These are phyloP conservation scores for Thamnaconus septentrionalis DNA, from an alignment of 2,113 vertebrate species.

Conservation along the genomic window DNA sequence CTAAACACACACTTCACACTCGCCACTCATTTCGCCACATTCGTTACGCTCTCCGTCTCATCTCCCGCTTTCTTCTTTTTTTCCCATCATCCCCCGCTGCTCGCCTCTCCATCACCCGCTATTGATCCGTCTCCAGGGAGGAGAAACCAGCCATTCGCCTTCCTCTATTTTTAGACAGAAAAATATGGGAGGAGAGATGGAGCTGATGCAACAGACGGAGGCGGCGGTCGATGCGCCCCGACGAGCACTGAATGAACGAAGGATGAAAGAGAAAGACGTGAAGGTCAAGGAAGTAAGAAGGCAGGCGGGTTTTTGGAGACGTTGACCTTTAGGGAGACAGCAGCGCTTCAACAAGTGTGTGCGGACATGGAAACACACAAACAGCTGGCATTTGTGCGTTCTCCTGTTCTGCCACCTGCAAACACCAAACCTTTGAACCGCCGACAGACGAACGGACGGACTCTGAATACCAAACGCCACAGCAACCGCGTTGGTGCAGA, in stretches of 20 bases:
- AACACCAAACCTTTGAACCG: no score
- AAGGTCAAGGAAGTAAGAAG: conserved; percentile 36
- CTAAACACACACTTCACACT: conserved; percentile 5
- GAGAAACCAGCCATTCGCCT: conserved; percentile 21
- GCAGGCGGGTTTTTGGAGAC: conserved; percentile 15
- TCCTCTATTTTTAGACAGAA: conserved; percentile 51
- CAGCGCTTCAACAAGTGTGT: background rate
- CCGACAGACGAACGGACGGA: conserved; percentile 10
- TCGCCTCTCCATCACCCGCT: conserved; percentile 38
- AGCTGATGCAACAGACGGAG: conserved; percentile 14
- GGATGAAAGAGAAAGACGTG: conserved; percentile 17
- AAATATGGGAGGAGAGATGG: conserved; percentile 1
- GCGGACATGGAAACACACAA: conserved; percentile 13
- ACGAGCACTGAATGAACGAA: background rate
- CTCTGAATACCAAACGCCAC: conserved; percentile 25
- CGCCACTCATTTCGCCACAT: conserved; percentile 19
- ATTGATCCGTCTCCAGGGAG: conserved; percentile 60
- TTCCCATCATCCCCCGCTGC: conserved; percentile 3
- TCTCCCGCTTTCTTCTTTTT: conserved; percentile 5
- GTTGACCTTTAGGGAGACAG: conserved; percentile 40
- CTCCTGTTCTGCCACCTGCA: background rate
- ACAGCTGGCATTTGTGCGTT: background rate
- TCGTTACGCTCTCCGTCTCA: background rate
- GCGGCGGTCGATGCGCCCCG: background rate
- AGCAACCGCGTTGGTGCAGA: conserved; percentile 19